Conservation (phyloP, 2,888 invertebrate genomes). For the Clostera curtula region DNA sequence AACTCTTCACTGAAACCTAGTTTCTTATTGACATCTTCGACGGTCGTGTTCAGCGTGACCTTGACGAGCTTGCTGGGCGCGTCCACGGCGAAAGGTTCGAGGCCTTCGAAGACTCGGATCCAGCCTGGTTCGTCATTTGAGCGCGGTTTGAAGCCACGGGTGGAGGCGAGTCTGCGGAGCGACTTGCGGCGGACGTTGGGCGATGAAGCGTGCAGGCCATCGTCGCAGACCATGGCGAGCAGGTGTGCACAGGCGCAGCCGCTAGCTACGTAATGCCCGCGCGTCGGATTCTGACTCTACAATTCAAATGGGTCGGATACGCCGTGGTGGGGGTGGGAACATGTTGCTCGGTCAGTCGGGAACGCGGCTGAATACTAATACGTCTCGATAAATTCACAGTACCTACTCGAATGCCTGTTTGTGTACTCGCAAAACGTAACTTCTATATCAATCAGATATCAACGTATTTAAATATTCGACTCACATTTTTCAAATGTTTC, state of each 20-base stretch:
- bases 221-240: slow-evolving; percentile 70
- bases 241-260: slow-evolving; percentile 51
- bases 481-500: slow-evolving; percentile 1
- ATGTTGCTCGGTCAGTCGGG: slow-evolving; percentile 65
- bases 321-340: slow-evolving; percentile 71
- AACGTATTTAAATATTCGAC: neutral
- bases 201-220: slow-evolving; percentile 66
- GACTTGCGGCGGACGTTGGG: slow-evolving; percentile 60
- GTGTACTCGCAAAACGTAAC: slow-evolving; percentile 4
- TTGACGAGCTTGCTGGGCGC: slow-evolving; percentile 73
- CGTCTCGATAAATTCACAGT: slow-evolving; percentile 26
- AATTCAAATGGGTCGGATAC: slow-evolving; percentile 68
- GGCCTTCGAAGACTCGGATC: slow-evolving; percentile 77
- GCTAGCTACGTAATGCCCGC: slow-evolving; percentile 51
- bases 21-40: slow-evolving; percentile 66
- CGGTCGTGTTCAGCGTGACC: slow-evolving; percentile 73
- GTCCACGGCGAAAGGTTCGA: slow-evolving; percentile 60
- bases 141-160: slow-evolving; percentile 61
- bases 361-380: slow-evolving; percentile 56
- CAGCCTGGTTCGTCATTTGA: slow-evolving; percentile 65
- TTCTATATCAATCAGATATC: slow-evolving; percentile 1
- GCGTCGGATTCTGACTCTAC: slow-evolving; percentile 52
- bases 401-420: slow-evolving; percentile 11
- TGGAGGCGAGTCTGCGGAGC: slow-evolving; percentile 66
- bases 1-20: slow-evolving; percentile 66